A percentile compares a stretch with the other conserved stretches of the same genome.
phyloP scores from a whole-genome alignment of 2,888 invertebrate genomes.

The Apantesis nais region DNA sequence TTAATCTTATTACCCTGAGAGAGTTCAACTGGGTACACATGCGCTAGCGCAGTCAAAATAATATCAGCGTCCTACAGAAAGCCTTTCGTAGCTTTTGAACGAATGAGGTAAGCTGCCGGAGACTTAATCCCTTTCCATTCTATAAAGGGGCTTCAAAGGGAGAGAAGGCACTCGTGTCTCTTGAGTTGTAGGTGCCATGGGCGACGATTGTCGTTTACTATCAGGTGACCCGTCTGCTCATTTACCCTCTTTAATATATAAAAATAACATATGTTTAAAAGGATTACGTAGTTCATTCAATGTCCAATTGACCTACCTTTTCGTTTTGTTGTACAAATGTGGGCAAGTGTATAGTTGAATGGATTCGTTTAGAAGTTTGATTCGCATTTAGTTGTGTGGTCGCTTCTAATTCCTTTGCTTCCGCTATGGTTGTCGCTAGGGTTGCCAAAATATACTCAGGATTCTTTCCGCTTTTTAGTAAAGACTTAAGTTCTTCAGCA shows the following conservation, averaged over 20 bases:
- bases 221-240: neutral
- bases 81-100: too few species aligned
- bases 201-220: too few species aligned
- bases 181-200: too few species aligned
- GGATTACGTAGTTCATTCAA: neutral
- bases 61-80: too few species aligned
- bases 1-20: neutral
- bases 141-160: too few species aligned
- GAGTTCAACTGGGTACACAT: too few species aligned
- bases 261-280: neutral
- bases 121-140: too few species aligned
- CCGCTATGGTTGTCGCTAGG: slow-evolving; percentile 84
- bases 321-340: slow-evolving; percentile 91
- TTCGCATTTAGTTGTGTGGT: slow-evolving; percentile 79
- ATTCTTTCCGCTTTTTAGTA: slow-evolving; percentile 89
- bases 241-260: neutral
- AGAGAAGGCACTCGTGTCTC: too few species aligned
- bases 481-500: slow-evolving; percentile 87
- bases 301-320: slow-evolving; percentile 76
- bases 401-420: slow-evolving; percentile 75
- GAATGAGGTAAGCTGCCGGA: too few species aligned
- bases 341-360: slow-evolving; percentile 91
- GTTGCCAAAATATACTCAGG: slow-evolving; percentile 88
- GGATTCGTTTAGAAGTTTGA: slow-evolving; percentile 69
- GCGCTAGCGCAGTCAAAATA: too few species aligned